Percentiles rank a stretch among this genome's conserved stretches.
phyloP scores from a whole-genome alignment of 1,140 invertebrate species.

The Drosophila sp. region DNA sequence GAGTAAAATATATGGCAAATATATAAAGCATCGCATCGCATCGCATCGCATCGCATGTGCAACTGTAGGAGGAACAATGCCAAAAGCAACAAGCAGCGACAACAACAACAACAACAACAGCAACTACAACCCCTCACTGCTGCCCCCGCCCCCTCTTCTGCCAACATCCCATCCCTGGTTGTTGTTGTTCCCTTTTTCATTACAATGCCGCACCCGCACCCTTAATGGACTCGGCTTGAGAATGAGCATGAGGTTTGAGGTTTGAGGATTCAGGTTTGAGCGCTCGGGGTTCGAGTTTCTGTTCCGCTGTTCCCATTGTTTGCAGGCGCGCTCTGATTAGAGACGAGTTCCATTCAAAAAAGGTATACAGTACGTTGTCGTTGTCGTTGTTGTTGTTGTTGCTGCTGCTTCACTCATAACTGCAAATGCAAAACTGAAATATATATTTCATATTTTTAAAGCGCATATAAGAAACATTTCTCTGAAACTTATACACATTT shows the following conservation, averaged over 20 bases:
- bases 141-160: slow-evolving; percentile 6
- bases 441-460: slow-evolving; percentile 27
- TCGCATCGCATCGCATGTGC: slow-evolving; percentile 64
- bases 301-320: slow-evolving; percentile 63
- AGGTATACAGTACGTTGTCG: slow-evolving; percentile 44
- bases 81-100: slow-evolving; percentile 76
- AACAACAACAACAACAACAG: slow-evolving; percentile 38
- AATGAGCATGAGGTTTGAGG: slow-evolving; percentile 8
- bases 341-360: slow-evolving; percentile 60
- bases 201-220: slow-evolving; percentile 48
- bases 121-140: slow-evolving; percentile 21
- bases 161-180: not conserved
- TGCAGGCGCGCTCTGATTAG: slow-evolving; percentile 80
- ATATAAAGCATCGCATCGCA: slow-evolving; percentile 69
- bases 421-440: slow-evolving; percentile 39
- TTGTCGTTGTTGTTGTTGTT: slow-evolving; percentile 13
- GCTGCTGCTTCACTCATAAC: slow-evolving; percentile 16
- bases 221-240: slow-evolving; percentile 30
- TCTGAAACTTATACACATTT: not conserved
- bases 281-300: slow-evolving; percentile 7
- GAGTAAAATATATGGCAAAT: slow-evolving; percentile 77
- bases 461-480: not conserved
- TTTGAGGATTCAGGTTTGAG: not conserved
- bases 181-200: slow-evolving; percentile 56
- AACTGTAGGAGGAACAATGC: slow-evolving; percentile 75